Base-by-base conservation (phyloP, 2,797 vertebrate species). In the Falco novaeseelandiae region DNA sequence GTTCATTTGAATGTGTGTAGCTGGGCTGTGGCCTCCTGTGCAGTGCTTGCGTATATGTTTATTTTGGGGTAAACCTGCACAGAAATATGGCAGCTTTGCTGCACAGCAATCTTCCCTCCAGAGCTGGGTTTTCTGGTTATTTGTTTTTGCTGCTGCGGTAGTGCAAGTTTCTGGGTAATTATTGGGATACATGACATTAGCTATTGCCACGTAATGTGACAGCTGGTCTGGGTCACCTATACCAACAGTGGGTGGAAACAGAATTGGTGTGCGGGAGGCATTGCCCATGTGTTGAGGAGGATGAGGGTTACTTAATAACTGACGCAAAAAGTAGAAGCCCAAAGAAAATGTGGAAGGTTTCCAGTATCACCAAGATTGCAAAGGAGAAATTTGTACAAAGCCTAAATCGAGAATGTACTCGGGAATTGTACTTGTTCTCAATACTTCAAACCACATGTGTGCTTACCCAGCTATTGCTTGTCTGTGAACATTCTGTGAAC, bases 251-350 rank as follows among this genome's bases (percentile, higher is more conserved):
- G 81, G 93, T 69, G 92, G 92, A 74, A 94, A 2, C 67, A 52
- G 74, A 83, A 11, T 1, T 36, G 58, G 40, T 59, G 78, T 74
- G 77, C 80, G 63, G 83, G 73, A 93, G 83, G 71, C 59, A 77
- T 36, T 83, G 95, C 78, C 94, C 81, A 54, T 73, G 92, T 89
- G 92, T 38, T 89, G 90, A 95, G 88, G 90, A 93, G 88, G 83
- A 93, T 30, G 83, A 49, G 23, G 90, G 40, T 92, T 89, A 51
- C 87, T 94, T 14, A 49, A 48, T 73, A 84, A 54, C 55, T 71
- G 86, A 63, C 1, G 0, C 55, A 46, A 38, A 62, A 27, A 87
- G 48, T 30, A 57, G 80, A 91, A 94, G 69, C 94, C 84, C 74
- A 7, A 7, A 93, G 91, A 30, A 44, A 83, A 54, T 4, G 14